These are phyloP conservation scores for Leptinotarsa undecemlineata DNA, from an alignment of 1,140 invertebrate species.

Conservation along the genomic window DNA sequence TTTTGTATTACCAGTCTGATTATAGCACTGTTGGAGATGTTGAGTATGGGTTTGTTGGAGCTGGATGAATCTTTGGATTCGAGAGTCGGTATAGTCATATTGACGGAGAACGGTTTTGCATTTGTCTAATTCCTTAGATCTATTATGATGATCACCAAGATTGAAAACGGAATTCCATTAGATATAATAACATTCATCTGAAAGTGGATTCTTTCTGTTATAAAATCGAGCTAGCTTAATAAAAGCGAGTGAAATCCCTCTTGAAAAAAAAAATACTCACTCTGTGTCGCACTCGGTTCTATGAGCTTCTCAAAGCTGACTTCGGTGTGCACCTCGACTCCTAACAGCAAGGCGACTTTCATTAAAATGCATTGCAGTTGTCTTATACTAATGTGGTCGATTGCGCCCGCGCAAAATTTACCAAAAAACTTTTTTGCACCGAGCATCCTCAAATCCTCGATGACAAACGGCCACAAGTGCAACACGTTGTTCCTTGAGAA, in stretches of 20 bases:
- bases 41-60: too few relatives aligned
- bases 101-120: too few relatives aligned
- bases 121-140: too few relatives aligned
- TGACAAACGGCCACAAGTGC: conserved; percentile 98
- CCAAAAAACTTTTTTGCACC: conserved; percentile 99
- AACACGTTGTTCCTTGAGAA: conserved; percentile 97
- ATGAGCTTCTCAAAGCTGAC: conserved; percentile 86
- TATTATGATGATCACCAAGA: too few relatives aligned
- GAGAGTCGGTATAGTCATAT: too few relatives aligned
- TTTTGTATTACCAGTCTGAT: too few relatives aligned
- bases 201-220: too few relatives aligned
- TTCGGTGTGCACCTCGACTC: conserved; percentile 94
- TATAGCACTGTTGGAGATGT: neutral
- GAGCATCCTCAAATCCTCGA: conserved; percentile 89
- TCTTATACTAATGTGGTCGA: conserved; percentile 97
- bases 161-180: too few relatives aligned
- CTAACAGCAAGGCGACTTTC: conserved; percentile 94
- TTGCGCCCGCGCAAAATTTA: conserved; percentile 98
- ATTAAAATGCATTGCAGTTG: conserved; percentile 94
- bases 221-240: too few relatives aligned
- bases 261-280: conserved; percentile 60
- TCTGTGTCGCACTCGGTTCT: conserved; percentile 75
- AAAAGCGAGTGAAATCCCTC: neutral
- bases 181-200: too few relatives aligned
- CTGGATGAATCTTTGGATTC: too few relatives aligned